Percentiles rank a stretch among this genome's conserved stretches.
Conservation (phyloP, 2,888 invertebrate genomes). For the Eumacrocentrus americanus region DNA sequence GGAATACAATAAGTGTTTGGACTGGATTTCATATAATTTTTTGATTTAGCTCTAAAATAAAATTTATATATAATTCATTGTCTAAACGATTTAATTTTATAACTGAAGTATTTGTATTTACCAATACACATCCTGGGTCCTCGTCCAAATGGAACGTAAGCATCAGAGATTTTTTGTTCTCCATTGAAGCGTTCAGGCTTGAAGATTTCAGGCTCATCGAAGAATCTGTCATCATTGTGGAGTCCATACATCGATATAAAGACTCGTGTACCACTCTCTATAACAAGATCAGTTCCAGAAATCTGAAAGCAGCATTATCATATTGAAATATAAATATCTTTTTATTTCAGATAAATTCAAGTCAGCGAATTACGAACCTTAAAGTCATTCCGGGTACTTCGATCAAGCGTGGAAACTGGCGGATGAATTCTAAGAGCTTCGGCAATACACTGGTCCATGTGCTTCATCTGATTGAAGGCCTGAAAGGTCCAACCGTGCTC, state of each 20-base stretch:
- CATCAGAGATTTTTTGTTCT: constrained; percentile 41
- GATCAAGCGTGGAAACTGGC: constrained; percentile 53
- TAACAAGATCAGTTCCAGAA: constrained; percentile 48
- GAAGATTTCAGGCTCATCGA: constrained; percentile 43
- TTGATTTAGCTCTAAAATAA: too few relatives aligned
- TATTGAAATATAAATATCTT: neutral
- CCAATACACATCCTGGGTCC: constrained; percentile 51
- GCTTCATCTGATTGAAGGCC: constrained; percentile 54
- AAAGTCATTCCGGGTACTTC: constrained; percentile 49
- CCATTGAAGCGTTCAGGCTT: constrained; percentile 50
- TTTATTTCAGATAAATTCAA: constrained; percentile 3
- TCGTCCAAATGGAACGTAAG: constrained; percentile 53
- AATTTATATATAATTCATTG: too few relatives aligned
- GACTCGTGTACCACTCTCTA: constrained; percentile 52
- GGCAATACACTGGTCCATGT: constrained; percentile 48
- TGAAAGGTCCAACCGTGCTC: constrained; percentile 51
- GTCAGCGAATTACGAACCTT: too few relatives aligned
- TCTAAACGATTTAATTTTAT: too few relatives aligned
- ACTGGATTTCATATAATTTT: too few relatives aligned
- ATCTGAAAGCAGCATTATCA: constrained; percentile 41
- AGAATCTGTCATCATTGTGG: constrained; percentile 48
- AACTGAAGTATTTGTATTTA: too few relatives aligned
- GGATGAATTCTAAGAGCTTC: constrained; percentile 53
- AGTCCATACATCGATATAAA: constrained; percentile 52
- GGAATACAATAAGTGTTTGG: too few relatives aligned